Conservation (phyloP, 2,888 invertebrate species). For the Aspidapion aeneum region DNA sequence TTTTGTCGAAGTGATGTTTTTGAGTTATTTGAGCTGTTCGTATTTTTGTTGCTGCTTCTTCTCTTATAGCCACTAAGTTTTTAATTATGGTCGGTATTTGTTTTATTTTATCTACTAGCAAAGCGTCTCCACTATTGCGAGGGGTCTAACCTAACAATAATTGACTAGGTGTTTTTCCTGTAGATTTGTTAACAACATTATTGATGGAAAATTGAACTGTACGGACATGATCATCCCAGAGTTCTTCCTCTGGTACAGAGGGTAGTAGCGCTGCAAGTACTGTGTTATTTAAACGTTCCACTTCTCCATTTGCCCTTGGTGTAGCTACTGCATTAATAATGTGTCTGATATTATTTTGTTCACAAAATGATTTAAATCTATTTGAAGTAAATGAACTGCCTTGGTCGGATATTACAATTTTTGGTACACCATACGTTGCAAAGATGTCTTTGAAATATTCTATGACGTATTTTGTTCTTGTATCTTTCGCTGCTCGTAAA, state of each 20-base stretch:
- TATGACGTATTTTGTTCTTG: slow-evolving; percentile 24
- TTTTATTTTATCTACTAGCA: slow-evolving; percentile 17
- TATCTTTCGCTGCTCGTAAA: slow-evolving; percentile 17
- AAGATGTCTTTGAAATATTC: slow-evolving; percentile 18
- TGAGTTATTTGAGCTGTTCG: slow-evolving; percentile 11
- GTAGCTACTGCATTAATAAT: slow-evolving; percentile 38
- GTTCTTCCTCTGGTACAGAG: slow-evolving; percentile 29
- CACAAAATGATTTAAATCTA: slow-evolving; percentile 38
- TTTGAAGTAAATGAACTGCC: slow-evolving; percentile 3
- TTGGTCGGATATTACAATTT: slow-evolving; percentile 9
- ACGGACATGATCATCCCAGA: slow-evolving; percentile 39
- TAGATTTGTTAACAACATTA: slow-evolving; percentile 24
- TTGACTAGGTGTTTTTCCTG: slow-evolving; percentile 24
- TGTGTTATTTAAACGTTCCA: slow-evolving; percentile 36
- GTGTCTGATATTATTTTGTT: slow-evolving; percentile 33
- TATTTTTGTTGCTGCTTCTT: slow-evolving; percentile 11
- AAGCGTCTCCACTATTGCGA: slow-evolving; percentile 14
- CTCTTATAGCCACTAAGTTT: slow-evolving; percentile 8
- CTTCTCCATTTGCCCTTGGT: slow-evolving; percentile 40
- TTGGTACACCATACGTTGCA: slow-evolving; percentile 25
- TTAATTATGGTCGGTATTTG: slow-evolving; percentile 6
- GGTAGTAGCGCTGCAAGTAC: slow-evolving; percentile 32
- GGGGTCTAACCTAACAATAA: slow-evolving; percentile 21
- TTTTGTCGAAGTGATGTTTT: slow-evolving; percentile 21
- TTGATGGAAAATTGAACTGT: slow-evolving; percentile 37